Percentiles rank a stretch among this genome's conserved stretches.
Evolutionary conservation across 2,113 vertebrate species (phyloP).

Genomic region (Brachyistius frenatus): DNA sequence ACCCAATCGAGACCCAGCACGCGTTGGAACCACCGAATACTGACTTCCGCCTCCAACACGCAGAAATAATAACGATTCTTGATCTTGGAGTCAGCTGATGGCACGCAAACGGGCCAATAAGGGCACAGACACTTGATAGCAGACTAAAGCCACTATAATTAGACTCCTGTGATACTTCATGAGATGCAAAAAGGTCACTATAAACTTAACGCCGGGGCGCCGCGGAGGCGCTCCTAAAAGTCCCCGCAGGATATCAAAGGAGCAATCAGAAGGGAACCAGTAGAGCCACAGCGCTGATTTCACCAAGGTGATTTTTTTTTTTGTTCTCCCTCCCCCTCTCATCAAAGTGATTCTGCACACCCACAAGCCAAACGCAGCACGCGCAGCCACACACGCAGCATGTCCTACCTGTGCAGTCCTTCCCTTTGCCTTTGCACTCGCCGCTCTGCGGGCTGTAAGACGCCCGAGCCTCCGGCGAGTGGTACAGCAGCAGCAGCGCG

Average conservation of each 20-base stretch:
- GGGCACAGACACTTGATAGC: background rate
- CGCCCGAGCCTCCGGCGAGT: constrained; percentile 74
- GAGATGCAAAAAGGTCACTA: constrained; percentile 22
- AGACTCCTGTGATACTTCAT: background rate
- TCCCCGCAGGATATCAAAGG: background rate
- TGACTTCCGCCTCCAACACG: background rate
- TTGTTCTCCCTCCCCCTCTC: no score
- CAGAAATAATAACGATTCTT: background rate
- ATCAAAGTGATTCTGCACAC: no score
- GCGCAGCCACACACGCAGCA: background rate
- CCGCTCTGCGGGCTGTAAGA: constrained; percentile 83
- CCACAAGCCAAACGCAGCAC: no score
- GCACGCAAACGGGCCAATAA: background rate
- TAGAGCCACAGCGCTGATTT: no score
- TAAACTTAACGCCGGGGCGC: background rate
- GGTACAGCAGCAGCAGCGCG: constrained; percentile 72
- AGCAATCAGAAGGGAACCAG: background rate
- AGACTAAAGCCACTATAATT: background rate
- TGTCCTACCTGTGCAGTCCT: constrained; percentile 85
- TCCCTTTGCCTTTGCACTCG: constrained; percentile 84
- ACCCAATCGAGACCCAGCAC: no score
- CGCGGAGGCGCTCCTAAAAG: background rate
- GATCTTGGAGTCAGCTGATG: background rate
- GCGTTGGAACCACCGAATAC: no score
- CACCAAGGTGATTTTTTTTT: no score